Base-by-base conservation (phyloP, 2,113 vertebrate species). In the Engystomops pustulosus region DNA sequence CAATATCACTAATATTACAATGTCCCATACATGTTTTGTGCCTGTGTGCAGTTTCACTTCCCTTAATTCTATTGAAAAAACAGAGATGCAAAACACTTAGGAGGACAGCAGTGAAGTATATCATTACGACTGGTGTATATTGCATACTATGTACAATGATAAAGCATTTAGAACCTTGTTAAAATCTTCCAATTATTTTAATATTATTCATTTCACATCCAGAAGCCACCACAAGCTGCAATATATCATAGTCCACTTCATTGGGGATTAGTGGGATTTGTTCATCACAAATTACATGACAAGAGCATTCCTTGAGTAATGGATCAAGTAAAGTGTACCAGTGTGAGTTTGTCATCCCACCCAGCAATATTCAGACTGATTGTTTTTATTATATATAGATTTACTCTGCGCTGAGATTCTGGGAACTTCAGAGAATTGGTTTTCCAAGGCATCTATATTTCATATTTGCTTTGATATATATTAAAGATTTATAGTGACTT, bases 201-300 rank as follows among this genome's bases (percentile, higher is more conserved):
- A 44, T 67, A 36, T 36, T 36, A 34, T 67, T 0, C 62, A 67
- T 67, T 36, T 67, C 62, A 0, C 62, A 20, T 20, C 10, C 32
- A 41, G 68, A 44, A 15, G 36, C 38, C 27, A 14, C 38, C n/a
- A 51, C 47, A 5, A 60, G 38, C 58, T 15, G 10, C 74, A 2
- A 77, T 69, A 53, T 2, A 36, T 72, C n/a, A 2, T 11, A 23
- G 44, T 65, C 11, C 15, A 9, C 4, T 49, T 6, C 6, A 34
- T 1, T n/a, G 34, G 44, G 30, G 71, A 75, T 76, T 45, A 18
- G 32, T 15, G 8, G 44, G 47, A 82, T 82, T 82, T 82, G 49
- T 45, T 45, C 71, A 72, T 34, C 68, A 58, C 80, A 72, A 70
- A 60, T 38, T 20, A 25, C 12, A 72, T 60, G 80, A 58, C 80